These are phyloP conservation scores for Microcebus lehilahytsara DNA, from an alignment of 2,113 vertebrate genomes.

Conservation along the genomic window DNA sequence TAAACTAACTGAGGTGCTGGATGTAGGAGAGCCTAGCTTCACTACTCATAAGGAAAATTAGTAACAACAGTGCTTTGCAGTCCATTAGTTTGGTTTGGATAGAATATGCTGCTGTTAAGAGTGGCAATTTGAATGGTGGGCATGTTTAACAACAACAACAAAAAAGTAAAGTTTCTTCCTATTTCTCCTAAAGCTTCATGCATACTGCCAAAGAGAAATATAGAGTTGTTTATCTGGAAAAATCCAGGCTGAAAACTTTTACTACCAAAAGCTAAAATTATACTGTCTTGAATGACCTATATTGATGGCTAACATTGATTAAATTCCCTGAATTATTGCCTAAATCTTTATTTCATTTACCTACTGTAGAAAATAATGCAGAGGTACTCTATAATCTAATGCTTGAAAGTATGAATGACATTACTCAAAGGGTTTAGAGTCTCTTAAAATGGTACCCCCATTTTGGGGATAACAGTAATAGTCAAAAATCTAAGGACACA, in stretches of 20 bases:
- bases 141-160: background rate
- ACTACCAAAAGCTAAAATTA: slow-evolving; percentile 42
- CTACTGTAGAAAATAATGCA: slow-evolving; percentile 46
- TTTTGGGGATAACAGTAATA: background rate
- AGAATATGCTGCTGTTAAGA: background rate
- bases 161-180: background rate
- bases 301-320: slow-evolving; percentile 54
- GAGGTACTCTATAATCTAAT: background rate
- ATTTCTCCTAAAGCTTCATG: background rate
- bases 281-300: slow-evolving; percentile 39
- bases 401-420: background rate
- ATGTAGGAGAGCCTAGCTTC: background rate
- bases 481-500: background rate
- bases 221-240: slow-evolving; percentile 49
- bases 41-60: background rate
- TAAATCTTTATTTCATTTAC: slow-evolving; percentile 57
- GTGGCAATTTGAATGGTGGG: background rate
- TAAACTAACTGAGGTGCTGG: background rate
- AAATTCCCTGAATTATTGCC: slow-evolving; percentile 50
- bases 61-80: background rate
- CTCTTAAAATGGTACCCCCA: background rate
- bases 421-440: background rate
- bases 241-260: slow-evolving; percentile 44
- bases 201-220: slow-evolving; percentile 54
- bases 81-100: background rate